Evolutionary conservation across 1,140 invertebrate species (phyloP).

Genomic region (Cylas formicarius): DNA sequence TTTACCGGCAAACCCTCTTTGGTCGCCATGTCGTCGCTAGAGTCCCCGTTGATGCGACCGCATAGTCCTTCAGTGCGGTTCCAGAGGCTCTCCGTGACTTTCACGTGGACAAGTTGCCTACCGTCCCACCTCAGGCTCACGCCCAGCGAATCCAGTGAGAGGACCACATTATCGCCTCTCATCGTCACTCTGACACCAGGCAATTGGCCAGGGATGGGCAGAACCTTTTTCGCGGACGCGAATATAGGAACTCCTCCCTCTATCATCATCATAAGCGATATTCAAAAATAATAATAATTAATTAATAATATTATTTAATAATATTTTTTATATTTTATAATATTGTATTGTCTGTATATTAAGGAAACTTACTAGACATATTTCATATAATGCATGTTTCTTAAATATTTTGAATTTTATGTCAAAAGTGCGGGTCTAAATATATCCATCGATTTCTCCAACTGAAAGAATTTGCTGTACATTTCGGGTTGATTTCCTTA

Average conservation of each 20-base stretch:
- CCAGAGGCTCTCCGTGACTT: constrained; percentile 56
- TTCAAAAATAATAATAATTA: constrained; percentile 15
- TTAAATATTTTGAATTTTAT: no score
- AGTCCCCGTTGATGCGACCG: constrained; percentile 64
- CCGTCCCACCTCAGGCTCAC: constrained; percentile 70
- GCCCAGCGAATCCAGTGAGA: constrained; percentile 59
- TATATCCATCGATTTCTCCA: no score
- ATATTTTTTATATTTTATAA: background rate
- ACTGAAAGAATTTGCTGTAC: no score
- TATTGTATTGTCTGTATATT: background rate
- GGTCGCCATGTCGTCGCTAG: constrained; percentile 60
- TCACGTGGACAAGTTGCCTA: constrained; percentile 31
- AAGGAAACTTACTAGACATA: background rate
- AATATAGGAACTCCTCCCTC: constrained; percentile 49
- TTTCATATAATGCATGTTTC: no score
- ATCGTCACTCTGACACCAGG: constrained; percentile 62
- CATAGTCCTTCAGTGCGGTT: constrained; percentile 75
- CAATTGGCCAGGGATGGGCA: constrained; percentile 61
- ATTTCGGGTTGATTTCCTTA: no score
- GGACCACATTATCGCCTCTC: constrained; percentile 57
- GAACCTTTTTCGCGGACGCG: constrained; percentile 46
- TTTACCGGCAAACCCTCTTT: constrained; percentile 48
- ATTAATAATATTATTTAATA: background rate
- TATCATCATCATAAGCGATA: constrained; percentile 31
- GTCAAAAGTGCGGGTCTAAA: no score